These are phyloP conservation scores for Cotesia glomerata DNA, from an alignment of 1,140 invertebrate genomes.

Conservation along the genomic window DNA sequence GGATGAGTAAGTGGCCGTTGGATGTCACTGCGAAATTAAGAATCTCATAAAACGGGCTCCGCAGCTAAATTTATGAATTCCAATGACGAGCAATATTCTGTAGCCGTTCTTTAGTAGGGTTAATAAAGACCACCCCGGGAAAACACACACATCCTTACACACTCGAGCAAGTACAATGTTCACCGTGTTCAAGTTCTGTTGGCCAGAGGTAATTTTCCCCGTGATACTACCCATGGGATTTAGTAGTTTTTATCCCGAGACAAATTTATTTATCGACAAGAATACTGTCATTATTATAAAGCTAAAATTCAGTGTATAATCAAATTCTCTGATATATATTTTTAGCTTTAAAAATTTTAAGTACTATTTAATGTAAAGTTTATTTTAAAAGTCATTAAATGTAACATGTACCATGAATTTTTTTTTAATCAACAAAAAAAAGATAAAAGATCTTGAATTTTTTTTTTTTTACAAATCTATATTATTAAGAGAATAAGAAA, in stretches of 20 bases:
- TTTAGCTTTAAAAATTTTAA: too few relatives aligned
- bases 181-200: background rate
- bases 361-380: too few relatives aligned
- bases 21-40: background rate
- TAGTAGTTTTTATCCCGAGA: background rate
- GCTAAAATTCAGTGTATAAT: background rate
- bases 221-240: conserved; percentile 1
- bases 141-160: background rate
- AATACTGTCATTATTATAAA: background rate
- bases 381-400: too few relatives aligned
- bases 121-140: conserved; percentile 5
- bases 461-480: too few relatives aligned
- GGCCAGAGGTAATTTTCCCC: background rate
- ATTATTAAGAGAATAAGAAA: too few relatives aligned
- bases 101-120: conserved; percentile 3
- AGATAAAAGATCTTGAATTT: too few relatives aligned
- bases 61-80: background rate
- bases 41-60: conserved; percentile 1
- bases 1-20: background rate
- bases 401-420: too few relatives aligned
- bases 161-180: background rate
- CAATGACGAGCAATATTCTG: conserved; percentile 9
- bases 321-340: background rate
- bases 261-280: background rate
- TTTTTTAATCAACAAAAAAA: too few relatives aligned